Percentiles rank a stretch among this genome's conserved stretches.
phyloP scores from a whole-genome alignment of 2,888 invertebrate species.

The Adineta ricciae region DNA sequence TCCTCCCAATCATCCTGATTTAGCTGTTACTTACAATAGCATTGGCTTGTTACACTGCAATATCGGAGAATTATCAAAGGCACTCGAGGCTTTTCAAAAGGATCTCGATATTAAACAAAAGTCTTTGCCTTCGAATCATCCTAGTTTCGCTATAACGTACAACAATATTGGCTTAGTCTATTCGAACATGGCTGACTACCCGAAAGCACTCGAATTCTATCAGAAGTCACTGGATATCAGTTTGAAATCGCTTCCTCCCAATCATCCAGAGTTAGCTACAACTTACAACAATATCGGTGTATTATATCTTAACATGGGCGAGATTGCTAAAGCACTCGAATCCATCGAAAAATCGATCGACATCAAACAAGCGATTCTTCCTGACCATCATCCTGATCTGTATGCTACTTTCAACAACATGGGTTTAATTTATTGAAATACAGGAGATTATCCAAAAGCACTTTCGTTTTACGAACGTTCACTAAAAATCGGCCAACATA shows the following conservation, averaged over 20 bases:
- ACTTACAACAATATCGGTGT: no score
- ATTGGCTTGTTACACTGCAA: background rate
- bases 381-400: no score
- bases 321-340: no score
- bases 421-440: no score
- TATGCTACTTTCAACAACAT: no score
- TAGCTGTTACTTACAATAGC: background rate
- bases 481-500: no score
- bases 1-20: background rate
- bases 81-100: background rate
- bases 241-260: background rate
- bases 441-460: no score
- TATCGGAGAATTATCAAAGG: background rate
- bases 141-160: background rate
- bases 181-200: background rate
- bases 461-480: no score
- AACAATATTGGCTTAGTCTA: background rate
- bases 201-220: background rate
- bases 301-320: no score
- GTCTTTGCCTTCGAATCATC: background rate
- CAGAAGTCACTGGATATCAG: background rate
- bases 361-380: no score
- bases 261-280: no score
- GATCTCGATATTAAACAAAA: background rate
- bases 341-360: no score